phyloP scores from a whole-genome alignment of 92 coral and sea anemone genomes.

The Porites divaricata region DNA sequence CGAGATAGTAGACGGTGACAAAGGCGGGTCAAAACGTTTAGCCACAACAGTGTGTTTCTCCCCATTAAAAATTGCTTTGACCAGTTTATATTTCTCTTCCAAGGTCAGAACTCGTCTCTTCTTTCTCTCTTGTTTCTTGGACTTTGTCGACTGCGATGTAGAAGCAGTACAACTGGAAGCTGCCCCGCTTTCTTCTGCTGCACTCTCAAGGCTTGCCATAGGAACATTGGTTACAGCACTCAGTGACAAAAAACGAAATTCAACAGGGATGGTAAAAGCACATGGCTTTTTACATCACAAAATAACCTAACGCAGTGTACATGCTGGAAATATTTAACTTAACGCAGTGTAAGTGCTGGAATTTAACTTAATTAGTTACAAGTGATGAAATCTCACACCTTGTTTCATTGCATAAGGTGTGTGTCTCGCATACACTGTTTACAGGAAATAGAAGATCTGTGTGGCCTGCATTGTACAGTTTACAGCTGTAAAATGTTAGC shows the following conservation, averaged over 20 bases:
- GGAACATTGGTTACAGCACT: constrained; percentile 2
- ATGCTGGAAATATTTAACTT: constrained; percentile 32
- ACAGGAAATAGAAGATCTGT: constrained; percentile 36
- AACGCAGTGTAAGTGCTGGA: constrained; percentile 20
- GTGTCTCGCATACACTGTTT: constrained; percentile 33
- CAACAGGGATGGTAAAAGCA: constrained; percentile 51
- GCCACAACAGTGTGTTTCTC: constrained; percentile 26
- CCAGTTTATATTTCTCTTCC: constrained; percentile 39
- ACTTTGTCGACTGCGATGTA: constrained; percentile 17
- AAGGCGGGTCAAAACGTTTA: constrained; percentile 45
- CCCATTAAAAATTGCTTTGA: constrained; percentile 34
- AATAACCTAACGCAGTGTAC: constrained; percentile 26
- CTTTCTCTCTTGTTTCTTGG: constrained; percentile 20
- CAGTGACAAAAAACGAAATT: background rate
- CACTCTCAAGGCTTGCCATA: constrained; percentile 33
- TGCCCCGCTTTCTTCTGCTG: constrained; percentile 22
- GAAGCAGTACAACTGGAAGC: constrained; percentile 7
- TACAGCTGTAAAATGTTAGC: constrained; percentile 13
- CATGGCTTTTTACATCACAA: background rate
- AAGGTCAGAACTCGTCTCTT: constrained; percentile 37
- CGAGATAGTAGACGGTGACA: constrained; percentile 38
- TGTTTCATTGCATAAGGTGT: constrained; percentile 27
- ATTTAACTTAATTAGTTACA: constrained; percentile 38
- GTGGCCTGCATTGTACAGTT: constrained; percentile 34
- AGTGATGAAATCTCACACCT: constrained; percentile 44